Evolutionary conservation across 1,140 invertebrate genomes (phyloP).

Genomic region (Danaus melanippus): DNA sequence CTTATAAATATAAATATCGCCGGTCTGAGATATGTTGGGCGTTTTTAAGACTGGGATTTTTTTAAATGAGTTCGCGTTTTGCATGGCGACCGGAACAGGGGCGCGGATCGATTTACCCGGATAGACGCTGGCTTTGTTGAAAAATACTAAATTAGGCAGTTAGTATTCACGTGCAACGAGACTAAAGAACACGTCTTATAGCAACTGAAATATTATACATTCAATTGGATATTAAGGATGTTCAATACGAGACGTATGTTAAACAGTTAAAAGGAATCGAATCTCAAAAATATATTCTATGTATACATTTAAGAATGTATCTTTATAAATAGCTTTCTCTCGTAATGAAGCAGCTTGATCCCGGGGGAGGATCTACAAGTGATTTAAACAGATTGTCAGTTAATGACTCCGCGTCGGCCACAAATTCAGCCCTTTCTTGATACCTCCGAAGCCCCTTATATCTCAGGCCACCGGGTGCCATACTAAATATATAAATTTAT

Average conservation of each 20-base stretch:
- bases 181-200: constrained; percentile 29
- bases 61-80: constrained; percentile 50
- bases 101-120: constrained; percentile 56
- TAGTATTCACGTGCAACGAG: constrained; percentile 54
- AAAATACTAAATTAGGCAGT: constrained; percentile 61
- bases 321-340: constrained; percentile 20
- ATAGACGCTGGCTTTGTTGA: constrained; percentile 57
- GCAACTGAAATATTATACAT: not conserved
- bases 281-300: too few relatives aligned
- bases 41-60: constrained; percentile 50
- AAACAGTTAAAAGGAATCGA: too few relatives aligned
- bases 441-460: constrained; percentile 39
- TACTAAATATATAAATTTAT: constrained; percentile 32
- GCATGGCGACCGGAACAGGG: constrained; percentile 57
- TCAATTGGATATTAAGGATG: too few relatives aligned
- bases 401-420: constrained; percentile 57
- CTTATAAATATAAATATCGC: constrained; percentile 22
- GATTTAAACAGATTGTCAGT: constrained; percentile 71
- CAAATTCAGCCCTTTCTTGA: constrained; percentile 61
- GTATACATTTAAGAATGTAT: too few relatives aligned
- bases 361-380: constrained; percentile 57
- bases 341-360: constrained; percentile 50
- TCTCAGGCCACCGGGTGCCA: constrained; percentile 29
- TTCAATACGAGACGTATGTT: too few relatives aligned
- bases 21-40: constrained; percentile 32